Conservation (phyloP, 1,140 invertebrate genomes). For the Aphis gossypii region DNA sequence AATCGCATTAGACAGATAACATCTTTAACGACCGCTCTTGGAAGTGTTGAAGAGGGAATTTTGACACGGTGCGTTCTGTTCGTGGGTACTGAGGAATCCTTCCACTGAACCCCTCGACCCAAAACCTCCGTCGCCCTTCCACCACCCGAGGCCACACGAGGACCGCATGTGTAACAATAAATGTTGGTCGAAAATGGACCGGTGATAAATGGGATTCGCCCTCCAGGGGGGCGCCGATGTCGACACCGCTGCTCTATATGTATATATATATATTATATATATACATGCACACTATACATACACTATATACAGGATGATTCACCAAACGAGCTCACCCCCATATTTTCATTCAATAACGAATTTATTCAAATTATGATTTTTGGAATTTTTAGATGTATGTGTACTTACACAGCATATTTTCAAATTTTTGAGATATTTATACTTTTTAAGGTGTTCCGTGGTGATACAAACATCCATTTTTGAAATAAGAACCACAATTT, state of each 20-base stretch:
- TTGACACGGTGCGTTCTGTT: slow-evolving; percentile 29
- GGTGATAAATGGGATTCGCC: slow-evolving; percentile 54
- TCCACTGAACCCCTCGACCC: background rate
- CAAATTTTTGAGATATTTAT: no score
- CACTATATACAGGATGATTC: background rate
- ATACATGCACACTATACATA: background rate
- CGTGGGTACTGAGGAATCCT: slow-evolving; percentile 2
- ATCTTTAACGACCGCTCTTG: slow-evolving; percentile 55
- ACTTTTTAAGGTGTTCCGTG: no score
- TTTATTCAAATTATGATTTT: no score
- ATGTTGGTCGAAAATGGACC: slow-evolving; percentile 22
- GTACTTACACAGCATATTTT: no score
- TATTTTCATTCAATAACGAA: no score
- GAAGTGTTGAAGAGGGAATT: slow-evolving; percentile 57
- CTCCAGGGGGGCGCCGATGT: slow-evolving; percentile 17
- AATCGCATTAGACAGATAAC: slow-evolving; percentile 56
- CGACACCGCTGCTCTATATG: slow-evolving; percentile 26
- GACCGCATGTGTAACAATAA: slow-evolving; percentile 37
- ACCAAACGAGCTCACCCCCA: no score
- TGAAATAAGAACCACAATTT: no score
- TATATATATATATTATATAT: background rate
- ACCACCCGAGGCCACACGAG: background rate
- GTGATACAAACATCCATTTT: no score
- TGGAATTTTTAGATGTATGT: no score
- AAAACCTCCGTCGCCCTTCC: background rate